Base-by-base conservation (phyloP, 2,113 vertebrate genomes). In the Cynopterus brachyotis region DNA sequence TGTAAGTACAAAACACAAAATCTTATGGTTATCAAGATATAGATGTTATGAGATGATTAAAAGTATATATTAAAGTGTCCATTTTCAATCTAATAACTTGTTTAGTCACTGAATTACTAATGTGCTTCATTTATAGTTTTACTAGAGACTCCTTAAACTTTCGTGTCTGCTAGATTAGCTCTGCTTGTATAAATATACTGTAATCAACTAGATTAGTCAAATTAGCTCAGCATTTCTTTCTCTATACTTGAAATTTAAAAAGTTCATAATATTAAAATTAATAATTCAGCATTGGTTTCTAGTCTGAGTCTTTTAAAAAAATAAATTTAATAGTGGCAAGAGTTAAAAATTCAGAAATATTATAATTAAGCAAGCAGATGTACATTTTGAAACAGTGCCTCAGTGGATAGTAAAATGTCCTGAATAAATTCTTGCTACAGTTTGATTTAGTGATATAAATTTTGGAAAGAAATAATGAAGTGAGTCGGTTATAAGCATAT, bases 211-310 rank as follows among this genome's bases (percentile, higher is more conserved):
- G 97, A 98, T 93, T 97, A 97, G 95, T 96, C 97, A 97, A 97
- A 96, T 89, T 97, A 97, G 96, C 72, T 97, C 93, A 94, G 83
- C 86, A 96, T 92, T 97, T 97, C 97, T 97, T 97, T 50, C 62
- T 83, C 96, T 97, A 87, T 96, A 97, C 97, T 98, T 98, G 97
- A 70, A 96, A 91, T 66, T 76, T 97, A 96, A 97, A 96, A 98
- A 98, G 98, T 98, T 96, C 97, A 96, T 97, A 97, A 97, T 98
- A 98, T 98, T 97, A 92, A 97, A 98, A 98, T 96, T 98, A 98
- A 98, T 98, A 97, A 98, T 97, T 98, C 97, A 98, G 98, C 98
- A 97, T 0, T 1, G 57, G 85, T 97, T 97, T 73, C 93, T 97
- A 96, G 91, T 86, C 37, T 94, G 85, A 90, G 76, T 59, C 96